These are phyloP conservation scores for Noctua janthe DNA, from an alignment of 2,888 invertebrate species.

Conservation along the genomic window DNA sequence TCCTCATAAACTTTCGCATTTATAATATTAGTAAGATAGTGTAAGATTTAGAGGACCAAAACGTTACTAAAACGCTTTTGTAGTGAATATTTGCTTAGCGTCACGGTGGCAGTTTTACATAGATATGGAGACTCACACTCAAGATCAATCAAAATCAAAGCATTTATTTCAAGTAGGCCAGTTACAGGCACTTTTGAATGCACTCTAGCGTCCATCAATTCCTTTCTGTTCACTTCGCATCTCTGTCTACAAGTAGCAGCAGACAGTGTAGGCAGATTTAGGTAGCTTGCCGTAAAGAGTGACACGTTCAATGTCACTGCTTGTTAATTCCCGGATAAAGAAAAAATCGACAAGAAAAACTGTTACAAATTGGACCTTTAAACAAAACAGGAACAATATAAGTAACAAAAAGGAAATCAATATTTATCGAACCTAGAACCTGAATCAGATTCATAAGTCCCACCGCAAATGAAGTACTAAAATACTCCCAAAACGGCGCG, in stretches of 20 bases:
- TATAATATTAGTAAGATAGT: too few species aligned
- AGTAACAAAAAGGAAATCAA: neutral
- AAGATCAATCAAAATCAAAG: too few species aligned
- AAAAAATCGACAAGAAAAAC: neutral
- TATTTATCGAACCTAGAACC: conserved; percentile 6
- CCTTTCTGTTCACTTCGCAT: neutral
- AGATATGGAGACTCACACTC: neutral
- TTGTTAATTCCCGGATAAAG: neutral
- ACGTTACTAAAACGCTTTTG: neutral
- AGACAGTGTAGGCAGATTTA: too few species aligned
- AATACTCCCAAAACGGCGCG: conserved; percentile 19
- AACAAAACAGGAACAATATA: neutral
- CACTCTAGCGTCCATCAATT: neutral
- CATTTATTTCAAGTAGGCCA: too few species aligned
- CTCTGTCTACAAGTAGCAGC: neutral
- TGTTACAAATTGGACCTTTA: neutral
- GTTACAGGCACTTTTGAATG: too few species aligned
- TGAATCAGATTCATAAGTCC: conserved; percentile 30
- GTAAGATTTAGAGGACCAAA: neutral
- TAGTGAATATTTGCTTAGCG: neutral
- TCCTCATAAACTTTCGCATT: too few species aligned
- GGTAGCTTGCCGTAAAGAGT: neutral
- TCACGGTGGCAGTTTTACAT: neutral
- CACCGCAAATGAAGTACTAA: conserved; percentile 31
- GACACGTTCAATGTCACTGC: neutral